A percentile compares a stretch with the other conserved stretches of the same genome.
Evolutionary conservation across 2,797 vertebrate species (phyloP).

Genomic region (Sciurus vulgaris): DNA sequence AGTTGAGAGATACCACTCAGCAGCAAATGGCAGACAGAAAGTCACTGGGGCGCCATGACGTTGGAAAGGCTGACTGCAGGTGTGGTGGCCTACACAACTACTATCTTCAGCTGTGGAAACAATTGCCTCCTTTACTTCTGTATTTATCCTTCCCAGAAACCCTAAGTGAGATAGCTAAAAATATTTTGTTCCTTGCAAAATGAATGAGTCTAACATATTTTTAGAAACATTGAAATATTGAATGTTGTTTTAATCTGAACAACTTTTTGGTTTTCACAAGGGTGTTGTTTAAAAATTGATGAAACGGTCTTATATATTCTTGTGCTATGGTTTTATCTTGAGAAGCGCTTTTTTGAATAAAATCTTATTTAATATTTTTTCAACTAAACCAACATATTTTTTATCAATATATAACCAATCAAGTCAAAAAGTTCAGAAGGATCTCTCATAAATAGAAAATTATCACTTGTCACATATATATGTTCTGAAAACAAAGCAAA

Average conservation of each 20-base stretch:
- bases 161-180: background rate
- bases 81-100: background rate
- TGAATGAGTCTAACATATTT: background rate
- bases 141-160: slow-evolving; percentile 12
- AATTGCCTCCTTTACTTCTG: background rate
- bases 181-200: background rate
- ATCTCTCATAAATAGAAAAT: slow-evolving; percentile 62
- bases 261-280: background rate
- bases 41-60: fast-evolving
- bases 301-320: background rate
- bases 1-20: background rate
- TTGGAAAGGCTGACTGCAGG: fast-evolving
- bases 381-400: slow-evolving; percentile 37
- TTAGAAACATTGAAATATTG: background rate
- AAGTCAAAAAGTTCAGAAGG: slow-evolving; percentile 51
- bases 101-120: background rate
- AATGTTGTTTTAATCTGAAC: background rate
- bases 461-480: slow-evolving; percentile 54
- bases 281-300: background rate
- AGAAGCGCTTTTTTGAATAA: background rate
- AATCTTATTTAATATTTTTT: slow-evolving; percentile 16
- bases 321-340: background rate
- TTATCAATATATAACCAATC: slow-evolving; percentile 50
- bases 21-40: background rate
- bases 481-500: slow-evolving; percentile 71